Conservation (phyloP, 2,797 vertebrate species). For the Taenioides sp. region DNA sequence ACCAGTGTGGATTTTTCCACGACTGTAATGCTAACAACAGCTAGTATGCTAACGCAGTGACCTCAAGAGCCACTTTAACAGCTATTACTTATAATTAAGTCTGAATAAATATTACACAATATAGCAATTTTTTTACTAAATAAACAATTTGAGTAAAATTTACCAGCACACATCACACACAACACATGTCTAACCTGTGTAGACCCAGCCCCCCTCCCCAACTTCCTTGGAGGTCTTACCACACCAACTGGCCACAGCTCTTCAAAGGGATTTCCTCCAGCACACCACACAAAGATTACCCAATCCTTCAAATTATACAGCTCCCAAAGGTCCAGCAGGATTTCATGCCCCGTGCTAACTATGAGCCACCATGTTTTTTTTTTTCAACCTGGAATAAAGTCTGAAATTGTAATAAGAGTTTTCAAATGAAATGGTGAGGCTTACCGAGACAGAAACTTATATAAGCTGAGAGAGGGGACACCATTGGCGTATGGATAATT, state of each 20-base stretch:
- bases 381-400: slow-evolving; percentile 71
- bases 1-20: too few relatives aligned
- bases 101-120: too few relatives aligned
- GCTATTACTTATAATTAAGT: too few relatives aligned
- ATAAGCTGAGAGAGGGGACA: slow-evolving; percentile 77
- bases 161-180: not conserved
- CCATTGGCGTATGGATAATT: slow-evolving; percentile 79
- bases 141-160: not conserved
- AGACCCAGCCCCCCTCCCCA: not conserved
- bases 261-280: slow-evolving; percentile 63
- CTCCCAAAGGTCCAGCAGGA: slow-evolving; percentile 60
- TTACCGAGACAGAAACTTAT: slow-evolving; percentile 77
- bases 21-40: too few relatives aligned
- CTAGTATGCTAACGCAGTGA: too few relatives aligned
- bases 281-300: slow-evolving; percentile 63
- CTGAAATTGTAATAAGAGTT: slow-evolving; percentile 78
- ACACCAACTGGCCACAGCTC: slow-evolving; percentile 46
- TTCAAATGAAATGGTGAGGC: slow-evolving; percentile 77
- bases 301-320: slow-evolving; percentile 68
- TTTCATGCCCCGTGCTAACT: slow-evolving; percentile 65
- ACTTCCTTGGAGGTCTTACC: slow-evolving; percentile 3
- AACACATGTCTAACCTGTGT: not conserved
- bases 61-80: too few relatives aligned
- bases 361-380: slow-evolving; percentile 66
- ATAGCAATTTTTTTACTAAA: too few relatives aligned